phyloP scores from a whole-genome alignment of 2,797 vertebrate genomes.

The Eulemur rubriventer region DNA sequence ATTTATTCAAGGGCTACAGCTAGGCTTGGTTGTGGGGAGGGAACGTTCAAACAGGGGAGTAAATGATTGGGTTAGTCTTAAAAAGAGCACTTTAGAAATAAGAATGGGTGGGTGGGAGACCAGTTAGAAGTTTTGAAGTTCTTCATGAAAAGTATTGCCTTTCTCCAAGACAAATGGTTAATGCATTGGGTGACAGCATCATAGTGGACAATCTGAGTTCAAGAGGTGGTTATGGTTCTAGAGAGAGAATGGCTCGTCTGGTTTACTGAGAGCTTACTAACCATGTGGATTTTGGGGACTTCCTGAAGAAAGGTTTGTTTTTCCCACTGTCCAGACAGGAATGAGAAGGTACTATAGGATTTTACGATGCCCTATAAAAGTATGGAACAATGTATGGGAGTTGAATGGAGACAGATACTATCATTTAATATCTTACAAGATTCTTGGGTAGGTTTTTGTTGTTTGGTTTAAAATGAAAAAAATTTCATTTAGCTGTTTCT shows the following conservation, averaged over 20 bases:
- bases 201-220: background rate
- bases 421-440: background rate
- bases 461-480: constrained; percentile 2
- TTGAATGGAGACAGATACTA: background rate
- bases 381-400: background rate
- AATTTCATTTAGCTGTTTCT: background rate
- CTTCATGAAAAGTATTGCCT: background rate
- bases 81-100: background rate
- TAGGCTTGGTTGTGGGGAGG: background rate
- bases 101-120: background rate
- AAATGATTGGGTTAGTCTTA: background rate
- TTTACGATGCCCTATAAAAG: background rate
- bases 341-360: background rate
- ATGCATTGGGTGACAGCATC: background rate
- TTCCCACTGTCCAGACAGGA: background rate
- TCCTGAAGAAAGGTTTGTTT: background rate
- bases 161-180: background rate
- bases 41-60: background rate
- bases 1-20: background rate
- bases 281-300: background rate
- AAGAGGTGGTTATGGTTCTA: background rate
- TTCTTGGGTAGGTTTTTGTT: background rate
- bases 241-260: background rate
- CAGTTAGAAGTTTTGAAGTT: background rate
- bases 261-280: background rate